These are phyloP conservation scores for Ctenoplectra terminalis DNA, from an alignment of 1,140 invertebrate species.

Conservation along the genomic window DNA sequence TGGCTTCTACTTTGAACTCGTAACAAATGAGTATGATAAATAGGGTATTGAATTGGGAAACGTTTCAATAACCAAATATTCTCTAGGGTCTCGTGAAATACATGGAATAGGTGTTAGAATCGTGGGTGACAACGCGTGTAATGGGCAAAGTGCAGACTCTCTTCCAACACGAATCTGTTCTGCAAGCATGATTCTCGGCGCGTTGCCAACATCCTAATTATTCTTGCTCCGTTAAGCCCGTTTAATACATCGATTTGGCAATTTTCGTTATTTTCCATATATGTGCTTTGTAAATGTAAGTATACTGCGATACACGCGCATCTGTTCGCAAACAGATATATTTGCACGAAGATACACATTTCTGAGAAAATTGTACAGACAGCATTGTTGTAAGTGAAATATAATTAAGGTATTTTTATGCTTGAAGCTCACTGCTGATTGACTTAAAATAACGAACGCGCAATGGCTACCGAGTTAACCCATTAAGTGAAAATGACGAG, in stretches of 20 bases:
- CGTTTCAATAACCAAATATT: constrained; percentile 49
- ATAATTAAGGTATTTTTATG: too few relatives aligned
- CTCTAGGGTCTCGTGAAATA: too few relatives aligned
- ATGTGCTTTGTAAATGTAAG: background rate
- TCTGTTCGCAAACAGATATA: too few relatives aligned
- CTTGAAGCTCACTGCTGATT: too few relatives aligned
- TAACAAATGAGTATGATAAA: background rate
- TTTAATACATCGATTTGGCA: constrained; percentile 79
- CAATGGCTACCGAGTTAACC: too few relatives aligned
- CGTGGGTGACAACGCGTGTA: constrained; percentile 66
- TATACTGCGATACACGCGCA: background rate
- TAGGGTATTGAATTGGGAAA: background rate
- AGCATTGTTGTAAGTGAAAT: too few relatives aligned
- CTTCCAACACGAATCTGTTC: constrained; percentile 71
- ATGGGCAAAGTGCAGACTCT: constrained; percentile 55
- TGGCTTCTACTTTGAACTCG: background rate
- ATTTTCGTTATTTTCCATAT: constrained; percentile 64
- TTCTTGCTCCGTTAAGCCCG: constrained; percentile 78
- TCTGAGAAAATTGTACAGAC: too few relatives aligned
- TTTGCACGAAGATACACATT: too few relatives aligned
- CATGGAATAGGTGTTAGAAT: constrained; percentile 36
- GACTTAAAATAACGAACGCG: too few relatives aligned
- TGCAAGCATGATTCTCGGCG: constrained; percentile 72
- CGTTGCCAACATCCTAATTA: constrained; percentile 80
- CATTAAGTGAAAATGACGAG: too few relatives aligned